Conservation (phyloP, 1,140 invertebrate genomes). For the Dendrolimus kikuchii region DNA sequence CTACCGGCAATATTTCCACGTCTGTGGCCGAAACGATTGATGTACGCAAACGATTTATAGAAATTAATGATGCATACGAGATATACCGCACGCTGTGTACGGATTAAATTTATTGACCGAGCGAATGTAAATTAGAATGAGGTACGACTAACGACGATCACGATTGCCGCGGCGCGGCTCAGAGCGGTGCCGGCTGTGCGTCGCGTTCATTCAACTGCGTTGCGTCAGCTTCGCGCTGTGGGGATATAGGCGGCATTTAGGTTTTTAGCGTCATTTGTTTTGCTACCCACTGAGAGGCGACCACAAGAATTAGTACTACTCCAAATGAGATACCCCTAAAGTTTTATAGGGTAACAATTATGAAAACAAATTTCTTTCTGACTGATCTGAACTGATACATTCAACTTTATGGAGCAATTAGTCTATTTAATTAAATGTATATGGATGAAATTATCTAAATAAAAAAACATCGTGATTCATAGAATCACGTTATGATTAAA, state of each 20-base stretch:
- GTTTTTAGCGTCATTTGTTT: neutral
- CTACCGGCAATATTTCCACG: too few species aligned
- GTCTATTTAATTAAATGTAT: too few species aligned
- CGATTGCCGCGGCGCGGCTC: neutral
- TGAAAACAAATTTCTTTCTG: too few species aligned
- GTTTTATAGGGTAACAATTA: too few species aligned
- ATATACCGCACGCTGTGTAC: constrained; percentile 7
- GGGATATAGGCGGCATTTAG: constrained; percentile 2
- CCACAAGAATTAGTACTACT: too few species aligned
- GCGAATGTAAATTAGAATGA: constrained; percentile 10
- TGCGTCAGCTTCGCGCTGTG: constrained; percentile 5
- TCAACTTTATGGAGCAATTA: too few species aligned
- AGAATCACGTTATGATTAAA: too few species aligned
- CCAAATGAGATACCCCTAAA: too few species aligned
- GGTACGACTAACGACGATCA: too few species aligned
- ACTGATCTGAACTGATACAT: too few species aligned
- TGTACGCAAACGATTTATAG: constrained; percentile 8
- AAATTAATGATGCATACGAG: constrained; percentile 10
- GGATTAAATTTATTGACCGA: constrained; percentile 9
- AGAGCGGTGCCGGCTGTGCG: neutral
- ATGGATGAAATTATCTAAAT: too few species aligned
- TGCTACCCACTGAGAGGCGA: neutral
- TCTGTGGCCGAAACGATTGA: constrained; percentile 5
- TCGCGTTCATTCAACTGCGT: constrained; percentile 11
- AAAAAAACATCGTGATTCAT: too few species aligned